Evolutionary conservation across 2,113 vertebrate genomes (phyloP), one percentile per base, ranked within the genome.

Genomic region (Xiphias gladius): DNA sequence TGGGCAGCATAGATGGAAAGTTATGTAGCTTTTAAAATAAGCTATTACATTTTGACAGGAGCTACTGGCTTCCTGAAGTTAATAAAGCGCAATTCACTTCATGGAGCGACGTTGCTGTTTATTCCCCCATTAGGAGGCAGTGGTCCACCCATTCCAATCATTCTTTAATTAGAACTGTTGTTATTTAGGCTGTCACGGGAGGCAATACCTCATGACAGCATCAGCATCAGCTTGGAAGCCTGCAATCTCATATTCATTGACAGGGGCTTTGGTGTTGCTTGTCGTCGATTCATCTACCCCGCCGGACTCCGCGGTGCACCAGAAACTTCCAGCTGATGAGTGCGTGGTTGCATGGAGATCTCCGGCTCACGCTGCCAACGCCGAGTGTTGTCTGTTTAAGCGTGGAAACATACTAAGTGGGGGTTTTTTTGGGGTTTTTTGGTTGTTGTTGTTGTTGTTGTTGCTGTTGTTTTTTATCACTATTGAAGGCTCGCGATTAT

Each of bases 161-260:
- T 86, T 84, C 89, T 89, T 91, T 94, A 94, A 95, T 95, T 94
- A 94, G 86, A 91, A 86, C 79, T 71, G 80, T 88, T 91, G 93
- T 94, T 94, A 92, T 92, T 86, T 91, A 73, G 75, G 86, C 86
- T 93, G 93, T 92, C 94, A 91, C 72, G 17, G 83, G 85, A 83
- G 79, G 86, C 89, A 79, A 88, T 90, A 87, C 86, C 85, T 90
- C 88, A 73, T 83, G 87, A 91, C 91, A 89, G 92, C 82, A 30
- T 82, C 74, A 37, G 72, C 71, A 63, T 86, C 84, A 85, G 62
- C 58, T n/a, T 88, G 91, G 85, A 90, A 90, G 84, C 70, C 80
- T 58, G 80, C 90, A 85, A 93, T 92, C 86, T 92, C 84, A 82
- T 79, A 86, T 91, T 88, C 86, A 89, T 76, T 86, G 90, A 92